These are phyloP conservation scores for Drosophila macrothrix DNA, from an alignment of 2,888 invertebrate species.

Conservation along the genomic window DNA sequence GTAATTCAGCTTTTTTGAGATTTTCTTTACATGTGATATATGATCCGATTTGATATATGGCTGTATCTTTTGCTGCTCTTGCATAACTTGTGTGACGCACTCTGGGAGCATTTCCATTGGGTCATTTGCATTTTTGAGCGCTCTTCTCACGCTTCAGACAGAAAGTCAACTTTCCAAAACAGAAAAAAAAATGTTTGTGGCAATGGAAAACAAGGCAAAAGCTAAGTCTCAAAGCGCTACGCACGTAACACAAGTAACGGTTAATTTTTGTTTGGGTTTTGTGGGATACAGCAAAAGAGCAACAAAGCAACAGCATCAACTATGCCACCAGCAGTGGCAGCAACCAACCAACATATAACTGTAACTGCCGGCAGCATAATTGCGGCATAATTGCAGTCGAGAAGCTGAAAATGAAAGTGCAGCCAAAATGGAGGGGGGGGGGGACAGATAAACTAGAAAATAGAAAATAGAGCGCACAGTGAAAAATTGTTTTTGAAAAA, in stretches of 20 bases:
- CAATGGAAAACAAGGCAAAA: slow-evolving; percentile 18
- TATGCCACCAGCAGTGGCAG: slow-evolving; percentile 5
- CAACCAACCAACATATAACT: slow-evolving; percentile 68
- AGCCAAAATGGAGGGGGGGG: slow-evolving; percentile 52
- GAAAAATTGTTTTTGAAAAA: slow-evolving; percentile 23
- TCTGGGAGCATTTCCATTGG: slow-evolving; percentile 22
- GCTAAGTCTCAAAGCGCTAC: slow-evolving; percentile 57
- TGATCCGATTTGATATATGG: background rate
- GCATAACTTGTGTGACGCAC: background rate
- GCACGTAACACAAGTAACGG: slow-evolving; percentile 74
- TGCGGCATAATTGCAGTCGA: slow-evolving; percentile 71
- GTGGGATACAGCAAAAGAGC: slow-evolving; percentile 32
- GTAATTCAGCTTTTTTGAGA: background rate
- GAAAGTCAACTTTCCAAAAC: slow-evolving; percentile 55
- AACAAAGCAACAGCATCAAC: slow-evolving; percentile 1
- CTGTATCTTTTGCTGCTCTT: background rate
- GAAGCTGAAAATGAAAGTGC: slow-evolving; percentile 75
- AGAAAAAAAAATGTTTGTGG: background rate
- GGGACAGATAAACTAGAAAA: slow-evolving; percentile 4
- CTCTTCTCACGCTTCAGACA: slow-evolving; percentile 49
- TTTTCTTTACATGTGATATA: background rate
- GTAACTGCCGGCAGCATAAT: slow-evolving; percentile 69
- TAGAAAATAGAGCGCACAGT: slow-evolving; percentile 1
- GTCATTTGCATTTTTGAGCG: slow-evolving; percentile 40
- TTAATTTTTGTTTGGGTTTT: slow-evolving; percentile 56